These are phyloP conservation scores for Pleuronectes platessa DNA, from an alignment of 2,113 vertebrate species.

Conservation along the genomic window DNA sequence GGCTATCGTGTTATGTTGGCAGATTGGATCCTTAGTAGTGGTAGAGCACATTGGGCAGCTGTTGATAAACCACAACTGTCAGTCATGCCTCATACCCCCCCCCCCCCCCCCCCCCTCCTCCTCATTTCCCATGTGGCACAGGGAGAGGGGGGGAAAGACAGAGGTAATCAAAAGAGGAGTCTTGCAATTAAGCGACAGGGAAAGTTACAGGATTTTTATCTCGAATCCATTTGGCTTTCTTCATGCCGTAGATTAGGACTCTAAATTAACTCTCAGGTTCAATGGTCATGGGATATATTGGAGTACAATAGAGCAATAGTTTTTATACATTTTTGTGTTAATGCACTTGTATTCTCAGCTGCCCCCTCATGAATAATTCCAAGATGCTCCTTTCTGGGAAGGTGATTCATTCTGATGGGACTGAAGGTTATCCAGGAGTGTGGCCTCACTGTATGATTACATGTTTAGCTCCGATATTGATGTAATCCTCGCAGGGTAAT, in stretches of 20 bases:
- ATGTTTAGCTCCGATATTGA: slow-evolving; percentile 72
- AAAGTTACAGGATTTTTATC: slow-evolving; percentile 71
- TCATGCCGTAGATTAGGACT: slow-evolving; percentile 63
- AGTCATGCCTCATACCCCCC: slow-evolving; percentile 49
- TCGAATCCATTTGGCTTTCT: slow-evolving; percentile 71
- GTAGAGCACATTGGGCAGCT: slow-evolving; percentile 57
- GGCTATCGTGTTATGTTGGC: slow-evolving; percentile 41
- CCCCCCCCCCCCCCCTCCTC: not conserved
- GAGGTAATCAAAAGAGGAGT: slow-evolving; percentile 75
- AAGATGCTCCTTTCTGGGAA: slow-evolving; percentile 19
- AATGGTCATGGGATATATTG: slow-evolving; percentile 21
- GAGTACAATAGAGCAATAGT: no score
- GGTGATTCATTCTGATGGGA: slow-evolving; percentile 53
- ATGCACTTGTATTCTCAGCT: slow-evolving; percentile 18
- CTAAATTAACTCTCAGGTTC: slow-evolving; percentile 57
- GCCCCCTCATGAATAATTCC: slow-evolving; percentile 49
- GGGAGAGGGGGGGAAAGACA: slow-evolving; percentile 18
- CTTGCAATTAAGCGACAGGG: slow-evolving; percentile 73
- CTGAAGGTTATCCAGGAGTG: slow-evolving; percentile 64
- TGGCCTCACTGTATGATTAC: slow-evolving; percentile 69
- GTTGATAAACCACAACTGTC: slow-evolving; percentile 70
- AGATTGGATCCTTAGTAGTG: slow-evolving; percentile 60
- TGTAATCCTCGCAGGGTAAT: slow-evolving; percentile 74
- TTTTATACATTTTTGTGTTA: no score
- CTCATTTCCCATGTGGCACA: slow-evolving; percentile 48